Evolutionary conservation across 2,888 invertebrate species (phyloP), one percentile per base, ranked within the genome.

Genomic region (Drosophila formosana): DNA sequence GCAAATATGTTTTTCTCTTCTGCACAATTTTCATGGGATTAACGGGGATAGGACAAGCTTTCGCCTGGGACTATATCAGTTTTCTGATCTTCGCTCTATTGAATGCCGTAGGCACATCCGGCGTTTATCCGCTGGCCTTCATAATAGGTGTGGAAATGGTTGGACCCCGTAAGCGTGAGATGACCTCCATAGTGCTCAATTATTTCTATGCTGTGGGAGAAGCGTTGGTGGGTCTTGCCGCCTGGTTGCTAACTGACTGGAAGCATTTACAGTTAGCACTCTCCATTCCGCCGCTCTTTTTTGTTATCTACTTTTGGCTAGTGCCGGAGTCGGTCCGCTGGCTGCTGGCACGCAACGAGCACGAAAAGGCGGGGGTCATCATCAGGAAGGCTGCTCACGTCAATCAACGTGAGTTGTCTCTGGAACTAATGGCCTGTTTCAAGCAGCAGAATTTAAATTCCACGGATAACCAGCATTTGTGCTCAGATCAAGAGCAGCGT

Each of bases 161-260:
- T 45, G 95, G 95, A 1, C 94, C 94, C 13, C 93, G 92, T 30
- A 94, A 94, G 82, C 93, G 95, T 8, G 95, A 95, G 89, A 93
- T 95, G 89, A 94, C 94, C 39, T 94, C 95, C 30, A 94, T 95
- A 41, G 93, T 94, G 28, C 91, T 95, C 51, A 94, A 95, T 84
- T 94, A 95, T 82, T 94, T 95, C 83, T 95, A 95, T 89, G 95
- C 95, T 0, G 78, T 94, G 49, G 95, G 95, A 4, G 95, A 95
- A 90, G 94, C 95, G 0, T 72, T 94, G 3, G 93, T 95, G 5
- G 95, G 94, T 0, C 88, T 94, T 3, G 90, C 94, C 0, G 95
- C 95, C 11, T 95, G 94, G 93, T 85, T 93, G n/a, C 90, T 94
- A 1, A 92, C 93, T 68, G 93, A 95, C 80, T 95, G 95, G 95